Base-by-base conservation (phyloP, 2,888 invertebrate species). In the Bimastos eiseni region DNA sequence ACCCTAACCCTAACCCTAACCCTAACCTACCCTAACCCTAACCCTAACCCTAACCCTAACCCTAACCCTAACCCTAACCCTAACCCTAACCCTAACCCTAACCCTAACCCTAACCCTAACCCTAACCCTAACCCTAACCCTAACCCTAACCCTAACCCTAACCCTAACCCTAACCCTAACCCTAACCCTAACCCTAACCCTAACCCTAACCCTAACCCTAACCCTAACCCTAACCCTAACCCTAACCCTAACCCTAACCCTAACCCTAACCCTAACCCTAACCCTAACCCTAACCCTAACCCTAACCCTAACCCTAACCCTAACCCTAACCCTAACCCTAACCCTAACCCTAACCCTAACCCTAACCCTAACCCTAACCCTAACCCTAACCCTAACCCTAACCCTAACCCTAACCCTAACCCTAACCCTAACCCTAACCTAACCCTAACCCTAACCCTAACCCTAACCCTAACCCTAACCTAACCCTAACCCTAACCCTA, bases 1-100 rank as follows among this genome's bases (percentile, higher is more conserved):
- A 90, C 90, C 90, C 90, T 90, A 90, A 90, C 90, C 90, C 90
- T 90, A 90, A 90, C 90, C 90, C 90, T 90, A 90, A 90, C 90
- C 90, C n/a, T n/a, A n/a, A n/a, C n/a, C n/a, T n/a, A n/a, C n/a
- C n/a, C n/a, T n/a, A n/a, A n/a, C n/a, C n/a, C 90, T 90, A 90
- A 90, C 90, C 90, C 89, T 89, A 89, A 89, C 90, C 90, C 89
- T 90, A 90, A 90, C 90, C 90, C 90, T 90, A 90, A 90, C 90
- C 90, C 89, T 89, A 90, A 49, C 90, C 90, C 89, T 90, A 90
- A 90, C 90, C 90, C 90, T 90, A 90, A 90, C 89, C 90, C 90
- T 90, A 90, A 89, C 90, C 90, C 89, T 89, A 90, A 89, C 90
- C 90, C 90, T 83, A 36, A n/a, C n/a, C 90, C 90, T 83, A 90